Evolutionary conservation across 2,113 vertebrate genomes (phyloP).

Genomic region (Ia io): DNA sequence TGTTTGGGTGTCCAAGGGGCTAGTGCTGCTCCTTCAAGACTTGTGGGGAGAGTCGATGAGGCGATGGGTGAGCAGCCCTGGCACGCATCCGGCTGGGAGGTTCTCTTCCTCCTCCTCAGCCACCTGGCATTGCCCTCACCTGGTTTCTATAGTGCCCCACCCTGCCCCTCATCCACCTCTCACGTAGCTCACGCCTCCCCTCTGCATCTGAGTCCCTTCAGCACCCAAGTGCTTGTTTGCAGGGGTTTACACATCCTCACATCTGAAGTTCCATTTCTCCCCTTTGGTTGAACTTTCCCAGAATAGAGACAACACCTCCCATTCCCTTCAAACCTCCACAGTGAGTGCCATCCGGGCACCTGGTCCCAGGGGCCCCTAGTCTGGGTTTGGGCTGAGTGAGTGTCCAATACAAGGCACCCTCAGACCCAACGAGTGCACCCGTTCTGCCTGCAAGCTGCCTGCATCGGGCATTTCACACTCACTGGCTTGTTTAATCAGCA

Average conservation of each 20-base stretch:
- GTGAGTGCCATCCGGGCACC: too few relatives aligned
- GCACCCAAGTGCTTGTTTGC: accelerated
- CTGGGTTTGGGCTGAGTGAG: neutral
- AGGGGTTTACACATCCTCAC: neutral
- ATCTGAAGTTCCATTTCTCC: neutral
- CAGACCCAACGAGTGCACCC: accelerated
- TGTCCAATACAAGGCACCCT: accelerated
- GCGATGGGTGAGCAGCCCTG: neutral
- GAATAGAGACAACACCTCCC: neutral
- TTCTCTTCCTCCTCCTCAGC: neutral
- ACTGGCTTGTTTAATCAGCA: neutral
- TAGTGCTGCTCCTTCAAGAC: neutral
- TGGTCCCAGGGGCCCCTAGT: neutral
- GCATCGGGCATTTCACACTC: neutral
- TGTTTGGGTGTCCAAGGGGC: neutral
- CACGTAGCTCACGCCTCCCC: accelerated
- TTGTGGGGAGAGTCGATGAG: neutral
- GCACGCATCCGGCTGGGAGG: accelerated
- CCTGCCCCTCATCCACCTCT: accelerated
- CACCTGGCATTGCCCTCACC: accelerated
- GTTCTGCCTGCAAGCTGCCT: neutral
- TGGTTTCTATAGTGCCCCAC: neutral
- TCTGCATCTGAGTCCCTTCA: accelerated
- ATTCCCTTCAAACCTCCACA: neutral
- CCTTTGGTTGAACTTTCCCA: neutral